Evolutionary conservation across 2,113 vertebrate genomes (phyloP).

Genomic region (Rhinoderma darwinii): DNA sequence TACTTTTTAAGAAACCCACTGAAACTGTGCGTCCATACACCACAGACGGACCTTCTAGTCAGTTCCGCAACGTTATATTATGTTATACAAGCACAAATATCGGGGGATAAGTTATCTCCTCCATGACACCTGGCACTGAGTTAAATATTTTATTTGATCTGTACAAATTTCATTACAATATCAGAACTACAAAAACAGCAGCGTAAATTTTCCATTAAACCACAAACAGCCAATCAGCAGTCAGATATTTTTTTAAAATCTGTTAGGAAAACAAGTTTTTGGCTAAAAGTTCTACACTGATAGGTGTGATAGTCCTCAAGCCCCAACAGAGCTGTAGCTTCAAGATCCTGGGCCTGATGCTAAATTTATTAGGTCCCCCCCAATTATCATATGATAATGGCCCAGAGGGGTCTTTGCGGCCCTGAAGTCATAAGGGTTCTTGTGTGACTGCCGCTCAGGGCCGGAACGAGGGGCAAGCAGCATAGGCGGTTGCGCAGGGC

Average conservation of each 20-base stretch:
- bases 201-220: not conserved
- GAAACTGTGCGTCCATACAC: not conserved
- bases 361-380: too few relatives aligned
- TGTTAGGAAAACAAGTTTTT: not conserved
- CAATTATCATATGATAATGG: too few relatives aligned
- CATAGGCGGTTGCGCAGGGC: too few relatives aligned
- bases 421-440: too few relatives aligned
- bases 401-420: too few relatives aligned
- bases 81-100: not conserved
- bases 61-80: not conserved
- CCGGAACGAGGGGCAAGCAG: too few relatives aligned
- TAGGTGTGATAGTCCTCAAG: not conserved
- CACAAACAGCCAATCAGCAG: too few relatives aligned
- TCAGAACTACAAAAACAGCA: not conserved
- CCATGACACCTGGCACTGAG: not conserved
- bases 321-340: not conserved
- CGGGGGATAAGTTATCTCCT: not conserved
- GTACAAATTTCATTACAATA: not conserved
- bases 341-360: not conserved
- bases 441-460: too few relatives aligned
- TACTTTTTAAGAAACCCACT: slow-evolving; percentile 22
- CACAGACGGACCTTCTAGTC: not conserved
- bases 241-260: too few relatives aligned
- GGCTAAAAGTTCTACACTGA: not conserved
- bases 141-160: not conserved